Conservation (phyloP, 2,888 invertebrate species). For the Cephus rjabovi region DNA sequence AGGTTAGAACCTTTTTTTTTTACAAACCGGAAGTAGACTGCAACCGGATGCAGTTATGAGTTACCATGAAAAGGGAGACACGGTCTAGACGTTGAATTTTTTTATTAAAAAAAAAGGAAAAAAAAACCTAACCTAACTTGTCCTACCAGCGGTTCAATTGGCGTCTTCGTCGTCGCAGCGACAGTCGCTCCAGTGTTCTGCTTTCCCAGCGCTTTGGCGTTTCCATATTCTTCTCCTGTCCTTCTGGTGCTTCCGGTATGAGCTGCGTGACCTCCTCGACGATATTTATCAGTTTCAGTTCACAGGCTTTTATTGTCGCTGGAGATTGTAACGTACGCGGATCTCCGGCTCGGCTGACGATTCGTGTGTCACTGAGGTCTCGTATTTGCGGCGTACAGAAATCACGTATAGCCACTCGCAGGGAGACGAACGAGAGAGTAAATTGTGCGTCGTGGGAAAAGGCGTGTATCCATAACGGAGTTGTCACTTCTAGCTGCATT, state of each 20-base stretch:
- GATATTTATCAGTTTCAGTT: not conserved
- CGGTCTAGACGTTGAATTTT: not conserved
- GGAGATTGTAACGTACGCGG: not conserved
- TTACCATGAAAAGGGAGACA: not conserved
- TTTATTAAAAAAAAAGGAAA: not conserved
- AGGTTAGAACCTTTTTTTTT: not conserved
- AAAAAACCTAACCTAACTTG: not conserved
- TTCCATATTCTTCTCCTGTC: not conserved
- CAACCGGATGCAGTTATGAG: not conserved
- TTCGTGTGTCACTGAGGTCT: not conserved
- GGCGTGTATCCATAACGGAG: not conserved
- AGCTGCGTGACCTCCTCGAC: not conserved
- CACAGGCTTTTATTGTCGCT: not conserved
- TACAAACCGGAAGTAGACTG: not conserved
- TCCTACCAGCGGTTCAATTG: constrained; percentile 33
- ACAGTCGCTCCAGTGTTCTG: constrained; percentile 42
- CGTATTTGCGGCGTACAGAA: not conserved
- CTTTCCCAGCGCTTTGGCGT: constrained; percentile 44
- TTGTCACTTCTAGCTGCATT: not conserved
- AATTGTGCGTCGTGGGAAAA: not conserved
- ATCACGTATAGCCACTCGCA: not conserved
- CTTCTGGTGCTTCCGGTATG: not conserved
- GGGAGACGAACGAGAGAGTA: not conserved
- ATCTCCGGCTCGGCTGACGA: not conserved
- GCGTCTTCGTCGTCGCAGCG: constrained; percentile 33